Percentiles rank a stretch among this genome's conserved stretches.
phyloP scores from a whole-genome alignment of 1,140 invertebrate genomes.

The Drosophila truncata region DNA sequence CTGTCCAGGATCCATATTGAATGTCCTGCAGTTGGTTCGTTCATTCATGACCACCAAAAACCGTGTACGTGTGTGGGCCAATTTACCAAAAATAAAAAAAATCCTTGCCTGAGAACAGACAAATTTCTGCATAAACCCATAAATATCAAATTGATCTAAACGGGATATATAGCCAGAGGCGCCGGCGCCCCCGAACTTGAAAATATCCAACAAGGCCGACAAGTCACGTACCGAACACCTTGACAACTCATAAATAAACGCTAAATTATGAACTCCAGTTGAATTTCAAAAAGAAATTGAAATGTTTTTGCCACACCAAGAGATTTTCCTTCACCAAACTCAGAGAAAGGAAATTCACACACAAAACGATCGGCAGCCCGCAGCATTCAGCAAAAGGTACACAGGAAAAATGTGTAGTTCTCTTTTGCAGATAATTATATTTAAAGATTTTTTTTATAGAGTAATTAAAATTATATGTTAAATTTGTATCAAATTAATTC shows the following conservation, averaged over 20 bases:
- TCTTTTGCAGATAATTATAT: background rate
- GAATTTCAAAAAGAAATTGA: conserved; percentile 54
- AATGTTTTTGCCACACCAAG: conserved; percentile 74
- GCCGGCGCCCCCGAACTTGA: conserved; percentile 78
- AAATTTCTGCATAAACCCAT: conserved; percentile 85
- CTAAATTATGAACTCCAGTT: conserved; percentile 78
- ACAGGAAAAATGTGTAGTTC: background rate
- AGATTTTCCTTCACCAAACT: conserved; percentile 44
- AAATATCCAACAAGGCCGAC: conserved; percentile 46
- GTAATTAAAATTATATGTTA: no score
- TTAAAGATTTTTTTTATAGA: background rate
- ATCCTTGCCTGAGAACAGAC: conserved; percentile 59
- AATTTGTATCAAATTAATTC: no score
- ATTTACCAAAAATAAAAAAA: background rate
- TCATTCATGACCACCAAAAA: conserved; percentile 26
- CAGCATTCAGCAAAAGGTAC: conserved; percentile 15
- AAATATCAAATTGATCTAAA: conserved; percentile 83
- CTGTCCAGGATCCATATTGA: conserved; percentile 69
- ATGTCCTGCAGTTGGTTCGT: conserved; percentile 46
- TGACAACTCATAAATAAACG: conserved; percentile 84
- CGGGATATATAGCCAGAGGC: conserved; percentile 56
- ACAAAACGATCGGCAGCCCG: conserved; percentile 28
- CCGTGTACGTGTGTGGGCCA: conserved; percentile 60
- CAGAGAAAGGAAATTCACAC: conserved; percentile 24
- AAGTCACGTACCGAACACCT: conserved; percentile 59